A percentile compares a stretch with the other conserved stretches of the same genome.
Evolutionary conservation across 2,113 vertebrate genomes (phyloP).

Genomic region (Megaceryle maxima): DNA sequence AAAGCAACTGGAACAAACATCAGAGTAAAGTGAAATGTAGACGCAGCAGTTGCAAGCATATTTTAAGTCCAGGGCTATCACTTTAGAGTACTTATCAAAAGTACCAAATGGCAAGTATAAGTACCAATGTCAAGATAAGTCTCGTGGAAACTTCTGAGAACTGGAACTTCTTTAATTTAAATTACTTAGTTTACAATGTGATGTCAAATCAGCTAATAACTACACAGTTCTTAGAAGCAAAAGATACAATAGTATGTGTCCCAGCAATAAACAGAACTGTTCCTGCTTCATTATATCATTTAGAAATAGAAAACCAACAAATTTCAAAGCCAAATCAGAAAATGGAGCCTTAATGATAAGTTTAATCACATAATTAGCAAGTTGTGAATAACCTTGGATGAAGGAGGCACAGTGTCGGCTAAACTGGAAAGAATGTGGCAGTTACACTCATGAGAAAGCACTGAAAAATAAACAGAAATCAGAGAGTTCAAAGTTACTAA

Average conservation of each 20-base stretch:
- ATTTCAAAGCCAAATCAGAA: background rate
- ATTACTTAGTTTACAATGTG: background rate
- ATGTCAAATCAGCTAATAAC: background rate
- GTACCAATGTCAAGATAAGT: background rate
- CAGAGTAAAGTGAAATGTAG: constrained; percentile 37
- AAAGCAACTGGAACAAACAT: constrained; percentile 41
- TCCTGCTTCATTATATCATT: background rate
- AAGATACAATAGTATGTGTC: background rate
- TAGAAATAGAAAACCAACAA: background rate
- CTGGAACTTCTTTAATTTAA: background rate
- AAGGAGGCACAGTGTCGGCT: background rate
- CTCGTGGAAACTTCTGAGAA: background rate
- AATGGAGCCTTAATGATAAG: background rate
- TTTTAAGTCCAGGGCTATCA: background rate
- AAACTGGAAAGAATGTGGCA: constrained; percentile 7
- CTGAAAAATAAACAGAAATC: constrained; percentile 32
- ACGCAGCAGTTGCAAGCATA: constrained; percentile 45
- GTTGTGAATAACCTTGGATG: background rate
- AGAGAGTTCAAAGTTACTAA: background rate
- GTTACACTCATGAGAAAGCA: background rate
- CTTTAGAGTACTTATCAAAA: background rate
- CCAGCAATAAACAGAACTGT: background rate
- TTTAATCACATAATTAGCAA: constrained; percentile 7
- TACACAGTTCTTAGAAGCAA: background rate
- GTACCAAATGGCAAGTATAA: background rate